These are phyloP conservation scores for Drosophila nr. medialis DNA, from an alignment of 2,888 invertebrate genomes.

Conservation along the genomic window DNA sequence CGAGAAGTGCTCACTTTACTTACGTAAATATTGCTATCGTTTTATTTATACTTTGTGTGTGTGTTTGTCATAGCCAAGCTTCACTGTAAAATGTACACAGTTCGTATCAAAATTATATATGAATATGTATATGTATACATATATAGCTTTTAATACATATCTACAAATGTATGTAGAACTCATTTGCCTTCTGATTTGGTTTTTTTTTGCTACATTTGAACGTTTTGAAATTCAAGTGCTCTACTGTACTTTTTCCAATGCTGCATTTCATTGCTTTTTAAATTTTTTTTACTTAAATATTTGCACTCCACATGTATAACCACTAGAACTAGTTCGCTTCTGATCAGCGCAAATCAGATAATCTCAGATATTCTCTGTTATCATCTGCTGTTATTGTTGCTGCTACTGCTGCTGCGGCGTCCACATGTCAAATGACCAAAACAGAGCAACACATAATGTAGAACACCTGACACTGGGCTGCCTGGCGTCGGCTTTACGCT, in stretches of 20 bases:
- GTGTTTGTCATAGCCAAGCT: constrained; percentile 22
- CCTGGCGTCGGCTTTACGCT: constrained; percentile 47
- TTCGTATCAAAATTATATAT: constrained; percentile 51
- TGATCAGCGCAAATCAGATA: constrained; percentile 49
- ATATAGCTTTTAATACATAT: constrained; percentile 16
- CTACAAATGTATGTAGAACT: constrained; percentile 15
- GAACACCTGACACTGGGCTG: constrained; percentile 56
- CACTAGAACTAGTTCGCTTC: constrained; percentile 10
- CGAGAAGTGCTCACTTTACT: not conserved
- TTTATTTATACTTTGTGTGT: not conserved
- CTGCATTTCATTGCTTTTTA: constrained; percentile 11
- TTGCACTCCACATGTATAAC: not conserved
- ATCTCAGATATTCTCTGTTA: constrained; percentile 28
- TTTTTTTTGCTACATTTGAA: constrained; percentile 27
- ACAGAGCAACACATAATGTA: constrained; percentile 52
- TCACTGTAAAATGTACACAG: constrained; percentile 47
- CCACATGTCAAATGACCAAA: constrained; percentile 67
- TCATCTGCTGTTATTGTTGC: constrained; percentile 31
- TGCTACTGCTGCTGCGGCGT: constrained; percentile 19
- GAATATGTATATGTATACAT: constrained; percentile 10
- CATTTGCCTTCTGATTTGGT: constrained; percentile 44
- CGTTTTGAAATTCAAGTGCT: constrained; percentile 48
- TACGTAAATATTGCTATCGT: not conserved
- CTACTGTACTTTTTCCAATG: constrained; percentile 55
- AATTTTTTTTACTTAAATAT: not conserved